Conservation (phyloP, 2,797 vertebrate species). For the Cuniculus paca region DNA sequence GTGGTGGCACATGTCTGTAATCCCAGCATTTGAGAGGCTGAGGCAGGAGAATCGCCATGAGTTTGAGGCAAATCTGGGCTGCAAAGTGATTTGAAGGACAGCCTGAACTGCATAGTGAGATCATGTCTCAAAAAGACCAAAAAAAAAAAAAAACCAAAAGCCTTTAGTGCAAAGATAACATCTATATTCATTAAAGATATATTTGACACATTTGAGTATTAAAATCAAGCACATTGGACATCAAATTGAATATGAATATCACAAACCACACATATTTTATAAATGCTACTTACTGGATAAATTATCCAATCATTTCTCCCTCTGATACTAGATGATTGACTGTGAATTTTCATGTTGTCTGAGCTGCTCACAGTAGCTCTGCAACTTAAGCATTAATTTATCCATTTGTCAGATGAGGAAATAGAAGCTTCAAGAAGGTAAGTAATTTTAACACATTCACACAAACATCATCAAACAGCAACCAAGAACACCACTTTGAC, state of each 20-base stretch:
- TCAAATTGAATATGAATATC: conserved; percentile 29
- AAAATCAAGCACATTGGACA: conserved; percentile 33
- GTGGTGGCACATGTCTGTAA: not conserved
- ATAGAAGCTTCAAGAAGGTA: conserved; percentile 37
- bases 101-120: not conserved
- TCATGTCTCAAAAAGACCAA: not conserved
- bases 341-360: not conserved
- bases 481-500: not conserved
- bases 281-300: conserved; percentile 2
- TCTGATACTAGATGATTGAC: not conserved
- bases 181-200: conserved; percentile 51
- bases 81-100: not conserved
- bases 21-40: not conserved
- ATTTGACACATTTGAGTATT: not conserved
- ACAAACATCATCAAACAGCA: conserved; percentile 21
- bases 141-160: not conserved
- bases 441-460: conserved; percentile 20
- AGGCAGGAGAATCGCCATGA: not conserved
- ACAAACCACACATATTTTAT: conserved; percentile 42
- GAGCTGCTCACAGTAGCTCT: not conserved
- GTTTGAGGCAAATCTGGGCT: not conserved
- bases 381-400: conserved; percentile 54
- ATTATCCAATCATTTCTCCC: conserved; percentile 39
- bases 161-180: not conserved
- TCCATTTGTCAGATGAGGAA: conserved; percentile 40